phyloP scores from a whole-genome alignment of 2,888 invertebrate species.

The Leucoptera coffeella region DNA sequence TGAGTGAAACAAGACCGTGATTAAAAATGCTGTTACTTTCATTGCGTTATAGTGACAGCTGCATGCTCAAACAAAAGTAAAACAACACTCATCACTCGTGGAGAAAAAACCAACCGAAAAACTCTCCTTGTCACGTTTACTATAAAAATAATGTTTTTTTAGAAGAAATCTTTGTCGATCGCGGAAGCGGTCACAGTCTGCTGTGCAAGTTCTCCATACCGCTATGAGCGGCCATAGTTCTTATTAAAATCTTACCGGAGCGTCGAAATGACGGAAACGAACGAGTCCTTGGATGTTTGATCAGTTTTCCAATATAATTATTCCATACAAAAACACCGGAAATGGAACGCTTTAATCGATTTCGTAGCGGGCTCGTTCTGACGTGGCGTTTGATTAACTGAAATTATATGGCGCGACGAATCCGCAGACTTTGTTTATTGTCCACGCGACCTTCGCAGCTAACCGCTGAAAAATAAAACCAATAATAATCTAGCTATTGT shows the following conservation, averaged over 20 bases:
- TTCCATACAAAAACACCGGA: slow-evolving; percentile 43
- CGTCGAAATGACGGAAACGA: slow-evolving; percentile 24
- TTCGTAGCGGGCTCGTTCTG: slow-evolving; percentile 36
- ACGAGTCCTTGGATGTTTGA: slow-evolving; percentile 35
- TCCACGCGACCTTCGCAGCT: slow-evolving; percentile 32
- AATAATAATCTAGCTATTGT: slow-evolving; percentile 48
- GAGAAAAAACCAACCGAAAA: slow-evolving; percentile 18
- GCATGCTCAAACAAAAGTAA: slow-evolving; percentile 22
- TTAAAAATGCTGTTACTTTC: slow-evolving; percentile 37
- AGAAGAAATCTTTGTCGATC: slow-evolving; percentile 38
- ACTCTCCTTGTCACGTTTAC: slow-evolving; percentile 27
- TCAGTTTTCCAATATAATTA: slow-evolving; percentile 44
- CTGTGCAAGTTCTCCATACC: slow-evolving; percentile 43
- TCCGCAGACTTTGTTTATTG: too few relatives aligned
- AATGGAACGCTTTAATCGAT: slow-evolving; percentile 47
- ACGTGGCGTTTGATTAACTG: slow-evolving; percentile 42
- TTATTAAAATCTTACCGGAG: slow-evolving; percentile 20
- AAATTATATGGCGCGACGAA: slow-evolving; percentile 49
- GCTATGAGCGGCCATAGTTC: slow-evolving; percentile 30
- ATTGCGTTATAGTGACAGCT: slow-evolving; percentile 22
- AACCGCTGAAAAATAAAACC: slow-evolving; percentile 37
- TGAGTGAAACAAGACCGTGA: slow-evolving; percentile 31
- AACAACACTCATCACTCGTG: slow-evolving; percentile 13
- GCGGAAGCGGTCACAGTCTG: slow-evolving; percentile 49
- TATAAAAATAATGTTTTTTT: slow-evolving; percentile 45